Evolutionary conservation across 2,888 invertebrate genomes (phyloP).

Genomic region (Chrysolina haemoptera): DNA sequence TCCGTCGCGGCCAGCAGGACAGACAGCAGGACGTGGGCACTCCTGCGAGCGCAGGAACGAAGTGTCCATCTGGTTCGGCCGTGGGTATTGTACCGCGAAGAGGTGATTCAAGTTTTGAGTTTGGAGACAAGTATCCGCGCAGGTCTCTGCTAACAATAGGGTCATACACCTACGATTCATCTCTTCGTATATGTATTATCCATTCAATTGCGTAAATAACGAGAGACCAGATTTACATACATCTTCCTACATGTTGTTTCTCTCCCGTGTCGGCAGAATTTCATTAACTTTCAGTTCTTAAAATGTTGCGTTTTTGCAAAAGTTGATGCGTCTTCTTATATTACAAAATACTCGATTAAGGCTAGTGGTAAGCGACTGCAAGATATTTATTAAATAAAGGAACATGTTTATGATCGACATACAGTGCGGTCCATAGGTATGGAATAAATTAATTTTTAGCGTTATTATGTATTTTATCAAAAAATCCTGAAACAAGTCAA

Average conservation of each 20-base stretch:
- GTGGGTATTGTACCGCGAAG: constrained; percentile 5
- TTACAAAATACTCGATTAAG: too few relatives aligned
- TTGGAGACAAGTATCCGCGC: constrained; percentile 49
- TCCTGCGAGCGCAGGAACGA: constrained; percentile 16
- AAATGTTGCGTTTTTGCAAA: too few relatives aligned
- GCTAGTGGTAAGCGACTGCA: too few relatives aligned
- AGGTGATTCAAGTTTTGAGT: constrained; percentile 33
- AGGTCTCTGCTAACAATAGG: constrained; percentile 59
- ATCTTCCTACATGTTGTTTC: constrained; percentile 43
- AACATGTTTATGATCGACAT: too few relatives aligned
- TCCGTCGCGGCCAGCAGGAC: not conserved
- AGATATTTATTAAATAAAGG: too few relatives aligned
- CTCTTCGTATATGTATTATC: constrained; percentile 42
- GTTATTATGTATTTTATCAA: too few relatives aligned
- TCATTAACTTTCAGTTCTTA: not conserved
- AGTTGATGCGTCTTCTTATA: too few relatives aligned
- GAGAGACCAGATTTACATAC: constrained; percentile 43
- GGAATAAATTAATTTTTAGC: too few relatives aligned
- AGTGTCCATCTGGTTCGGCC: constrained; percentile 35
- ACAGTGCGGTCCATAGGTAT: too few relatives aligned
- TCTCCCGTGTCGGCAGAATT: constrained; percentile 13
- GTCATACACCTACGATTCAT: constrained; percentile 61
- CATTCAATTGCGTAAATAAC: constrained; percentile 36
- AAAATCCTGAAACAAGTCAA: too few relatives aligned
- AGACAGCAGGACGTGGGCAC: not conserved